Conservation (phyloP, 2,113 vertebrate species). For the Naja naja region DNA sequence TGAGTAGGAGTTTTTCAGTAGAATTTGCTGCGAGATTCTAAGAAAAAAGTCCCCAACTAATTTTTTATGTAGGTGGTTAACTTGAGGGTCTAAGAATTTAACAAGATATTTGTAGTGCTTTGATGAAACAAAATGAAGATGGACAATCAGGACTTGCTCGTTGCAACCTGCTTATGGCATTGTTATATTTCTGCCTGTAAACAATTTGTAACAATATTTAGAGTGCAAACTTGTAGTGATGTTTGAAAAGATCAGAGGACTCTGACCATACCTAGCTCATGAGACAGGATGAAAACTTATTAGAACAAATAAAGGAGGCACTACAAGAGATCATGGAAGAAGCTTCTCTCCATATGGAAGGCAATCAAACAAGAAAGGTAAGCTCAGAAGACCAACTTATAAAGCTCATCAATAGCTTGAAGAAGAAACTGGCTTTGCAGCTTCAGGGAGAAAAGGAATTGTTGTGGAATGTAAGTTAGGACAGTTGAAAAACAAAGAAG, state of each 20-base stretch:
- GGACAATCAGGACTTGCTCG: neutral
- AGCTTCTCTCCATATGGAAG: neutral
- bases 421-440: neutral
- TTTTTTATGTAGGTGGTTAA: neutral
- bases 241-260: neutral
- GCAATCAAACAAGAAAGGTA: neutral
- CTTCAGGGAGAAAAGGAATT: neutral
- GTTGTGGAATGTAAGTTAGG: neutral
- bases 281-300: neutral
- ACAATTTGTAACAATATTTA: neutral
- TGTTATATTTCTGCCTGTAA: neutral
- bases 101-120: neutral
- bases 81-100: neutral
- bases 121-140: neutral
- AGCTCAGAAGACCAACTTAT: neutral
- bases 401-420: neutral
- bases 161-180: neutral
- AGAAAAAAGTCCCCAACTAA: neutral
- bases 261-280: neutral
- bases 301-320: neutral
- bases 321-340: neutral
- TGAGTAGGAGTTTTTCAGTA: neutral
- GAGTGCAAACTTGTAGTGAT: neutral
- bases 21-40: neutral
- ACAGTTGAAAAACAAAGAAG: neutral